Evolutionary conservation across 2,888 invertebrate genomes (phyloP), one percentile per base, ranked within the genome.

Genomic region (Xanthorhoe designata): DNA sequence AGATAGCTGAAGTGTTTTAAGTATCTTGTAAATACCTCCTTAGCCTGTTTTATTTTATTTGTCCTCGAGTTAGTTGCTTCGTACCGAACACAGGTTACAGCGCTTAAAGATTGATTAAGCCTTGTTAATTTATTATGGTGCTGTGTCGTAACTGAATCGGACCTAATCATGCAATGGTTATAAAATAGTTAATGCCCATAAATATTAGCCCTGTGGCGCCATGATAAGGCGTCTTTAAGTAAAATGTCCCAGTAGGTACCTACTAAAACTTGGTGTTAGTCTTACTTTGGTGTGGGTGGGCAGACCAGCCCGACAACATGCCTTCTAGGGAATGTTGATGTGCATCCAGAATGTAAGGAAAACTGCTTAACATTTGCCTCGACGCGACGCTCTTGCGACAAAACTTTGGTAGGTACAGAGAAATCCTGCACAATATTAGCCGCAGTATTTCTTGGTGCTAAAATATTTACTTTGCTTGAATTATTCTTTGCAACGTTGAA

Each of bases 271-370:
- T 76, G 76, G 77, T 78, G 74, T 76, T 75, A 76, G 70, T 73
- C 71, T 76, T 71, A 74, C 74, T 72, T 74, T 61, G 59, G 76
- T 79, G 79, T 71, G 78, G 78, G 82, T 83, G 84, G 90, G 89
- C 85, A 77, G 82, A 84, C 79, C 77, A 64, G 78, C 79, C 73
- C 75, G 82, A 78, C 89, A 76, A 85, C 85, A 77, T 84, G 81
- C 92, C 92, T 84, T 92, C 74, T 91, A 92, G 83, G 92, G 92
- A 89, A 92, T 86, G 86, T 90, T 86, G 91, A 74, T 80, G 80
- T 82, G 83, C 82, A 87, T 85, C 84, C 88, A 81, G 80, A 79
- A 69, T 76, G 77, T 81, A 79, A 81, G 84, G 83, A 84, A 86
- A 85, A 81, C 78, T 75, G 74, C 74, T 74, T 77, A 79, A 78